Percentiles rank a stretch among this genome's conserved stretches.
phyloP scores from a whole-genome alignment of 2,113 vertebrate genomes.

The Fulmarus glacialis region DNA sequence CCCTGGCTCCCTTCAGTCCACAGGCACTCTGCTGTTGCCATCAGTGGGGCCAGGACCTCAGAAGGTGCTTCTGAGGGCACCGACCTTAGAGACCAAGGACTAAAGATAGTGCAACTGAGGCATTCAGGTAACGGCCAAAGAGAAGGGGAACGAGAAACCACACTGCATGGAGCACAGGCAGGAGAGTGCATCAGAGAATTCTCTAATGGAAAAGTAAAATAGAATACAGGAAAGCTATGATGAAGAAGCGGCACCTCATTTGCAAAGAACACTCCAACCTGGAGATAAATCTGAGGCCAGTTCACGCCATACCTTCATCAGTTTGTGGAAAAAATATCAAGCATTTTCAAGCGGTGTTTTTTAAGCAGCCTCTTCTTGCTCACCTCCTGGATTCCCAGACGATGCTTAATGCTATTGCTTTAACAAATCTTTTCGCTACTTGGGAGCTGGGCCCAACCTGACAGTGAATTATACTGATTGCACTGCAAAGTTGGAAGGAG shows the following conservation, averaged over 20 bases:
- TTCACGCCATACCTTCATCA: neutral
- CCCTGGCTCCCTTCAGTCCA: neutral
- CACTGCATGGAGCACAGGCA: neutral
- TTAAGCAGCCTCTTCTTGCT: neutral
- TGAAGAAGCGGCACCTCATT: neutral
- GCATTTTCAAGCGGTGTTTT: neutral
- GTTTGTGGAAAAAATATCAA: neutral
- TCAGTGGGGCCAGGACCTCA: neutral
- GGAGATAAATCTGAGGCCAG: neutral
- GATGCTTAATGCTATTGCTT: neutral
- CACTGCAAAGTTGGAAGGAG: neutral
- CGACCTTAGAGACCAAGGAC: neutral
- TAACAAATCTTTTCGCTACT: neutral
- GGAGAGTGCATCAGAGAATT: neutral
- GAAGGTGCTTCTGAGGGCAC: neutral
- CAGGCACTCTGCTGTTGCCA: rapidly evolving
- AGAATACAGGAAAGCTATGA: neutral
- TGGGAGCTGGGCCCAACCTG: neutral
- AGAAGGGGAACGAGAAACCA: neutral
- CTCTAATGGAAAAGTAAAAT: neutral
- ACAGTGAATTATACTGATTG: neutral
- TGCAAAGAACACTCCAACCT: neutral
- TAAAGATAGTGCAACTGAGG: neutral
- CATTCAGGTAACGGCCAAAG: neutral
- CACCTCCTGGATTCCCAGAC: neutral